Evolutionary conservation across 2,113 vertebrate species (phyloP).

Genomic region (Danionella cerebrum): DNA sequence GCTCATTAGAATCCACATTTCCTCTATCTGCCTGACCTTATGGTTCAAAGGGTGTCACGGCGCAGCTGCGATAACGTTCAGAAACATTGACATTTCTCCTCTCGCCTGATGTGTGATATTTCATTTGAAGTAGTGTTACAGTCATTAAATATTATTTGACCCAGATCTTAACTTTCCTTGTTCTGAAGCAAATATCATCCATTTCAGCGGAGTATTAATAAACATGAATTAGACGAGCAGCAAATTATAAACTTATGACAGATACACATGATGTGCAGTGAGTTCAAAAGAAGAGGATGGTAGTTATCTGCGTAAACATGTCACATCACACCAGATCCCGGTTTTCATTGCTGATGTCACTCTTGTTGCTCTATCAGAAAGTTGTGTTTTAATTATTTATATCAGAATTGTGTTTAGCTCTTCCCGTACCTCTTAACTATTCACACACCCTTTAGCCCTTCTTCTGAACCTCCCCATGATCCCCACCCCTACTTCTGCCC

Average conservation of each 20-base stretch:
- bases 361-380: no score
- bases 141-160: neutral
- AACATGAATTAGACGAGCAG: neutral
- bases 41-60: constrained; percentile 32
- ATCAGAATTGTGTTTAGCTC: no score
- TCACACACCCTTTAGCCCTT: no score
- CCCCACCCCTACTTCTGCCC: no score
- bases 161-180: neutral
- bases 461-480: no score
- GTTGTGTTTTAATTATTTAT: no score
- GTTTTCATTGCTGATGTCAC: no score
- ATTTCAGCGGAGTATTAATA: neutral
- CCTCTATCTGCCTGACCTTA: constrained; percentile 45
- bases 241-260: neutral
- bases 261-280: neutral
- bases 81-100: constrained; percentile 31
- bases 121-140: neutral
- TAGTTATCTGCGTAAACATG: no score
- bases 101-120: neutral
- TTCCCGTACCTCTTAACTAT: no score
- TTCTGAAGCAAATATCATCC: neutral
- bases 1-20: constrained; percentile 17
- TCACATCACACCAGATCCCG: no score
- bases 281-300: neutral
- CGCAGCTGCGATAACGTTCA: neutral